Evolutionary conservation across 1,140 invertebrate species (phyloP).

Genomic region (Heliothis virescens): DNA sequence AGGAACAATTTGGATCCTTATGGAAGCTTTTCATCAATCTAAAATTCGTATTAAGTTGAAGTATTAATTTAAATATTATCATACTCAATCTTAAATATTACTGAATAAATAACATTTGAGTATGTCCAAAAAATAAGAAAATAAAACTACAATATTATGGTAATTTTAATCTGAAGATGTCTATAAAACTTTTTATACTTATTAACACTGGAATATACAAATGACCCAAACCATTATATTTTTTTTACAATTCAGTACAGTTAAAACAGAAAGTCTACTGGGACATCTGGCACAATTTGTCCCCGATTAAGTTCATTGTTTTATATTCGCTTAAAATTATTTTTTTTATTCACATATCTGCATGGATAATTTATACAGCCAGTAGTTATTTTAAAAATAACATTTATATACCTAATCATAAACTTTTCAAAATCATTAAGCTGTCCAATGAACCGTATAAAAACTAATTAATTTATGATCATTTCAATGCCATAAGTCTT

Average conservation of each 20-base stretch:
- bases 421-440: not conserved
- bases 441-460: not conserved
- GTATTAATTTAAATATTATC: too few species aligned
- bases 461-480: constrained; percentile 37
- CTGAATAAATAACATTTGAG: too few species aligned
- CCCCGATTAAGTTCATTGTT: not conserved
- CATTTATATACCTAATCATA: constrained; percentile 21
- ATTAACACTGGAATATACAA: too few species aligned
- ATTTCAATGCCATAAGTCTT: constrained; percentile 27
- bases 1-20: constrained; percentile 7
- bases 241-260: not conserved
- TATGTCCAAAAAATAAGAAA: too few species aligned
- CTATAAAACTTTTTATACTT: too few species aligned
- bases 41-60: too few species aligned
- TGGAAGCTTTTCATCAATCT: not conserved
- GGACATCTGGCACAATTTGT: constrained; percentile 1
- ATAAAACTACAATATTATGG: too few species aligned
- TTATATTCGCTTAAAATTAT: constrained; percentile 16
- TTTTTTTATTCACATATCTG: constrained; percentile 23
- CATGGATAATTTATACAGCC: constrained; percentile 9
- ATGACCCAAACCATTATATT: too few species aligned
- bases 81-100: too few species aligned
- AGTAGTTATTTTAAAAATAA: constrained; percentile 6
- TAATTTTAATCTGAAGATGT: too few species aligned
- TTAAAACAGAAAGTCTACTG: not conserved